Evolutionary conservation across 2,113 vertebrate species (phyloP).

Genomic region (Macaca mulatta): DNA sequence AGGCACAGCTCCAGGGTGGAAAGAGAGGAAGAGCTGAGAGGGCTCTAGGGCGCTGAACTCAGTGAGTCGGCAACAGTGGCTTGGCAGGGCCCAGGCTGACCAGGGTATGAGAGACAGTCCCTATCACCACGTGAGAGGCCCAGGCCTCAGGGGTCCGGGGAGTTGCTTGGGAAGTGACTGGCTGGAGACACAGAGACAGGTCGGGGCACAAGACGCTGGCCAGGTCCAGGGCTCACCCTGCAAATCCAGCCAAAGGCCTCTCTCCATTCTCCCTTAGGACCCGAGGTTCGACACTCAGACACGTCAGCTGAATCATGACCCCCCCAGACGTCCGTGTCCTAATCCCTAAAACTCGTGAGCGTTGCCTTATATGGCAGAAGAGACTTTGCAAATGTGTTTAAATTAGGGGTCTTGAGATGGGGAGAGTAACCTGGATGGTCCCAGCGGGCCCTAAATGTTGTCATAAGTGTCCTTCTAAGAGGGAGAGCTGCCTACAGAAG

Average conservation of each 20-base stretch:
- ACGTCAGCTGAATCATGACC: not conserved
- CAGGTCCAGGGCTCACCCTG: not conserved
- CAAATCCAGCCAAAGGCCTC: not conserved
- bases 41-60: not conserved
- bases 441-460: not conserved
- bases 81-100: accelerated
- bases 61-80: not conserved
- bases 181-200: not conserved
- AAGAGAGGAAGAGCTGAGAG: not conserved
- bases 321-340: not conserved
- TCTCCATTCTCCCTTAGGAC: not conserved
- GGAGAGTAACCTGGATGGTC: not conserved
- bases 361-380: not conserved
- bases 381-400: not conserved
- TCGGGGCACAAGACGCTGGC: not conserved
- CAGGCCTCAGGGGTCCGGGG: not conserved
- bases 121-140: not conserved
- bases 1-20: not conserved
- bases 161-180: not conserved
- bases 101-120: accelerated
- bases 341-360: not conserved
- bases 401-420: not conserved
- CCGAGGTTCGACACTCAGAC: not conserved
- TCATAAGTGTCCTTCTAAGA: not conserved
- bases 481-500: not conserved